These are phyloP conservation scores for Catharus ustulatus DNA, from an alignment of 2,797 vertebrate genomes.

Conservation along the genomic window DNA sequence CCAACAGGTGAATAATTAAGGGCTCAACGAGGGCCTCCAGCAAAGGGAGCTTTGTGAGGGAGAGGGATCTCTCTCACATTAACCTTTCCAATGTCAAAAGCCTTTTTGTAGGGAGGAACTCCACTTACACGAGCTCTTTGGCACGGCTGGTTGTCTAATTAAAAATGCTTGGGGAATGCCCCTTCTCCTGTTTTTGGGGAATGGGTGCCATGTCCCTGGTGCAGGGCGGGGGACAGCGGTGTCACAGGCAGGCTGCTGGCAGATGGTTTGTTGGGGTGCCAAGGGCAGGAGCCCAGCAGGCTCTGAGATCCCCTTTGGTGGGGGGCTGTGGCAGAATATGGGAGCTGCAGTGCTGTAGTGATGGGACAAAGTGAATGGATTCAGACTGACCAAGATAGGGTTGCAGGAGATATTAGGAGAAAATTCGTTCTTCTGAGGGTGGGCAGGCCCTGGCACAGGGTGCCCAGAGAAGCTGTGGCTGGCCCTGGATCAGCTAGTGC, in stretches of 20 bases:
- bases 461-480: not conserved
- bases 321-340: not conserved
- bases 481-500: not conserved
- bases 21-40: constrained; percentile 21
- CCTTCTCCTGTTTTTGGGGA: not conserved
- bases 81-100: constrained; percentile 69
- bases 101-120: constrained; percentile 32
- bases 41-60: constrained; percentile 57
- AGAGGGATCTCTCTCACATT: constrained; percentile 37
- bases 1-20: constrained; percentile 70
- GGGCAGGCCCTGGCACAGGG: not conserved
- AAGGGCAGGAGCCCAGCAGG: not conserved
- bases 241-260: not conserved
- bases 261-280: not conserved
- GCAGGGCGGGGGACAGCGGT: not conserved
- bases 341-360: not conserved
- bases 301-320: not conserved
- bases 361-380: not conserved
- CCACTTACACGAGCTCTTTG: not conserved
- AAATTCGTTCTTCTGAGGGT: not conserved
- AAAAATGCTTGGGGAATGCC: not conserved
- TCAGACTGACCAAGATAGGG: not conserved
- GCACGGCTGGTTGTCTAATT: not conserved
- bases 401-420: not conserved
- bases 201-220: fast-evolving